These are phyloP conservation scores for Torymus tubicola DNA, from an alignment of 2,888 invertebrate genomes.

Conservation along the genomic window DNA sequence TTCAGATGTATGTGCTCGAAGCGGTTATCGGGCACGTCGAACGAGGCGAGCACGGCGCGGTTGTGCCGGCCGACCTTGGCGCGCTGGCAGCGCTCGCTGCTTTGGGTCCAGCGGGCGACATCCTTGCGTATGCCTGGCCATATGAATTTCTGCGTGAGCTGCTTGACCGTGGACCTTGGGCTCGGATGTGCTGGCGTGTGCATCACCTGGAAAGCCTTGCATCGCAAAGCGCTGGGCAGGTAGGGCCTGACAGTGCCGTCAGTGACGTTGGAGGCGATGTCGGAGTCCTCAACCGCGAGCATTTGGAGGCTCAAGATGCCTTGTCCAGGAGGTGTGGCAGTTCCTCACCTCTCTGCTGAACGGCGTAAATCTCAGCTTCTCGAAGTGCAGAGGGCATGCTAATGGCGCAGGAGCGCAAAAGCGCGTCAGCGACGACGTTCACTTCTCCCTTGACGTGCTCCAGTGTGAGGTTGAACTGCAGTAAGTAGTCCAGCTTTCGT, in stretches of 20 bases:
- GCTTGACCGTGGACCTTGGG: constrained; percentile 55
- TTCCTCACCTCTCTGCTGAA: constrained; percentile 19
- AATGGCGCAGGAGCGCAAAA: neutral
- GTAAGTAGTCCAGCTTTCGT: neutral
- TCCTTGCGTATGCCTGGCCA: constrained; percentile 66
- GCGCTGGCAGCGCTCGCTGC: constrained; percentile 39
- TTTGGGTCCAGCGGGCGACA: neutral
- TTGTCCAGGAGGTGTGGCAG: constrained; percentile 9
- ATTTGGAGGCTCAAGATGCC: neutral
- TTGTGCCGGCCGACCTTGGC: constrained; percentile 62
- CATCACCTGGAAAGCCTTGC: constrained; percentile 58
- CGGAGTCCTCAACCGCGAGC: neutral
- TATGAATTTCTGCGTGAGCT: constrained; percentile 67
- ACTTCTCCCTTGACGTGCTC: neutral
- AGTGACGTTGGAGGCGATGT: constrained; percentile 59
- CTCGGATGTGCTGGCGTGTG: constrained; percentile 50
- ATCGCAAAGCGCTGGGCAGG: constrained; percentile 58
- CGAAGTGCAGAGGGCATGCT: constrained; percentile 15
- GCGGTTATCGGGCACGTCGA: constrained; percentile 60
- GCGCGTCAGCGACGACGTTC: constrained; percentile 24
- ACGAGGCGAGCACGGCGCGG: neutral
- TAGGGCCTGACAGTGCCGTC: constrained; percentile 58
- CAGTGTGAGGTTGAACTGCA: neutral
- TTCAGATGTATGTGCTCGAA: constrained; percentile 70
- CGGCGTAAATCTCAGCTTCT: neutral